phyloP scores from a whole-genome alignment of 2,113 vertebrate species.

The Chionomys nivalis region DNA sequence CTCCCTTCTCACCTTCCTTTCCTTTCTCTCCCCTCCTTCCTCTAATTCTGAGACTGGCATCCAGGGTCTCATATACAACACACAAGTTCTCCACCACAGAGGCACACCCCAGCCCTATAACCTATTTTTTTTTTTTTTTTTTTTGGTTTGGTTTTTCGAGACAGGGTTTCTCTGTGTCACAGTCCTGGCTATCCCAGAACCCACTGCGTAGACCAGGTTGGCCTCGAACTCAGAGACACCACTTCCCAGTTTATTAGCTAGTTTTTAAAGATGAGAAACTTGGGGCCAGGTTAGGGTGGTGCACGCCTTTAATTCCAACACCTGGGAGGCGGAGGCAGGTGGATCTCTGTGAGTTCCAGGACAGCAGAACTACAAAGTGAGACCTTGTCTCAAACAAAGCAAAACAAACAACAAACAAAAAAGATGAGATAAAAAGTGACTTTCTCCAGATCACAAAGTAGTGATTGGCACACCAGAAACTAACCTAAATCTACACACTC shows the following conservation, averaged over 20 bases:
- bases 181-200: not conserved
- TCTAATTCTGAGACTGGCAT: not conserved
- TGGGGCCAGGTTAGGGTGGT: not conserved
- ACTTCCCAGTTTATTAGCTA: not conserved
- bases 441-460: not conserved
- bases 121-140: not conserved
- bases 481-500: not conserved
- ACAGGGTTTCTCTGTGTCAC: not conserved
- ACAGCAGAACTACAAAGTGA: not conserved
- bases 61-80: not conserved
- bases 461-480: not conserved
- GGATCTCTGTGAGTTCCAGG: not conserved
- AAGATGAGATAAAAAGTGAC: not conserved
- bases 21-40: no score
- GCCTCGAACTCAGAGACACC: not conserved
- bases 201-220: not conserved
- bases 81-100: not conserved
- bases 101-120: not conserved
- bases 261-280: conserved; percentile 36
- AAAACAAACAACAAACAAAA: not conserved
- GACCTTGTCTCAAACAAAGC: not conserved
- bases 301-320: not conserved
- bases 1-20: not conserved
- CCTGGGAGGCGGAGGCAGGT: not conserved
- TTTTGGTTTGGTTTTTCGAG: not conserved